These are phyloP conservation scores for Danio aesculapii DNA, from an alignment of 2,797 vertebrate species.

Conservation along the genomic window DNA sequence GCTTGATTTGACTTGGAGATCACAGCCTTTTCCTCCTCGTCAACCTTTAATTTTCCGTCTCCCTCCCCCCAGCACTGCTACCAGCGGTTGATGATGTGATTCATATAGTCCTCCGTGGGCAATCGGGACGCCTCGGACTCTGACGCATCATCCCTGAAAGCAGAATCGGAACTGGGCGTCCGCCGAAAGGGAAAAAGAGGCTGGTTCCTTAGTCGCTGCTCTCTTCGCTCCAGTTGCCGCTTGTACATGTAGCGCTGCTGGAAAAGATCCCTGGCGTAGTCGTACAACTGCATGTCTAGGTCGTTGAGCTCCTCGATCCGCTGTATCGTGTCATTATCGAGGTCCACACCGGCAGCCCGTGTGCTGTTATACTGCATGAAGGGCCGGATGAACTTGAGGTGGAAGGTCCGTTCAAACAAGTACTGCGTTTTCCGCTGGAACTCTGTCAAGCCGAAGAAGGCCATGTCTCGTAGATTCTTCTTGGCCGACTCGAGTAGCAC, in stretches of 20 bases:
- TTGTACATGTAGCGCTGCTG: slow-evolving; percentile 98
- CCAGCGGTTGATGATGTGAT: slow-evolving; percentile 99
- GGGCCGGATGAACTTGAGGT: slow-evolving; percentile 95
- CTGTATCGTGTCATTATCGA: slow-evolving; percentile 90
- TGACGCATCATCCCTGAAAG: slow-evolving; percentile 64
- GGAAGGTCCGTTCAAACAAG: slow-evolving; percentile 97
- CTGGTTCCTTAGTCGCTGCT: slow-evolving; percentile 89
- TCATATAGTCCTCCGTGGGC: slow-evolving; percentile 99
- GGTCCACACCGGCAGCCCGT: slow-evolving; percentile 92
- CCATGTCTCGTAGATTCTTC: slow-evolving; percentile 98
- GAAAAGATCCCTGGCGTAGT: slow-evolving; percentile 97
- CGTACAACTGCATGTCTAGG: slow-evolving; percentile 97
- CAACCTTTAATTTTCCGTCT: slow-evolving; percentile 37
- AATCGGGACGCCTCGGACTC: slow-evolving; percentile 85
- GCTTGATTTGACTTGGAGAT: slow-evolving; percentile 9
- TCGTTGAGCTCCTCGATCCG: slow-evolving; percentile 97
- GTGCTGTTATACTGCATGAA: slow-evolving; percentile 99
- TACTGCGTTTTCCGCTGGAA: slow-evolving; percentile 99
- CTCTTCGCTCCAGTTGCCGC: slow-evolving; percentile 91
- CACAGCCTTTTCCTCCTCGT: slow-evolving; percentile 29
- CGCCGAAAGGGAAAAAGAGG: slow-evolving; percentile 80
- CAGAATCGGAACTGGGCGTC: slow-evolving; percentile 75
- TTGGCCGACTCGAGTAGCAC: slow-evolving; percentile 96
- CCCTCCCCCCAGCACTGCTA: slow-evolving; percentile 78
- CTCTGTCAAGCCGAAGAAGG: slow-evolving; percentile 97